A percentile compares a stretch with the other conserved stretches of the same genome.
phyloP scores from a whole-genome alignment of 2,888 invertebrate species.

The Pseudococcus viburni region DNA sequence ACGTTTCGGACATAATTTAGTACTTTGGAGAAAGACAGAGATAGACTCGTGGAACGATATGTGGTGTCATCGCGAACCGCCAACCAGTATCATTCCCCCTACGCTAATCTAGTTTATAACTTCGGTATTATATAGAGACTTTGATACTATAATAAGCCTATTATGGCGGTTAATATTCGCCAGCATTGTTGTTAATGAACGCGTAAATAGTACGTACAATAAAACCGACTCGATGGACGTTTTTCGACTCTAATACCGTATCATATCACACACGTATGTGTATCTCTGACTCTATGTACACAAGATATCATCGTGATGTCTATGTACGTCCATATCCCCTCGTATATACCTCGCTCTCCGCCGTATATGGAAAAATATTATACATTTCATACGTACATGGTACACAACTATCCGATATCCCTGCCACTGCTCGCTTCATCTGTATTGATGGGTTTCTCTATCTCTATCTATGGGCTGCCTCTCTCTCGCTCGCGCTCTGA shows the following conservation, averaged over 20 bases:
- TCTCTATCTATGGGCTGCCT: background rate
- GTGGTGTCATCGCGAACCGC: constrained; percentile 8
- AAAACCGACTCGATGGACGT: constrained; percentile 10
- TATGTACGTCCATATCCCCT: too few relatives aligned
- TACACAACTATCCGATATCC: background rate
- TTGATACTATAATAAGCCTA: constrained; percentile 7
- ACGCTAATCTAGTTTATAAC: constrained; percentile 28
- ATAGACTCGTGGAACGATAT: background rate
- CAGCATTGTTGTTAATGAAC: constrained; percentile 49
- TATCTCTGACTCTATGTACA: too few relatives aligned
- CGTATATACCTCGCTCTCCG: background rate
- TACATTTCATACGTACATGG: background rate
- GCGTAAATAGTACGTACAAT: constrained; percentile 6
- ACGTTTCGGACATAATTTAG: constrained; percentile 32
- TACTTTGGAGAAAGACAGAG: background rate
- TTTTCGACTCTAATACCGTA: background rate
- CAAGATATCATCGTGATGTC: too few relatives aligned
- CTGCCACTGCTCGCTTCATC: background rate
- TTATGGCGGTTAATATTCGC: constrained; percentile 50
- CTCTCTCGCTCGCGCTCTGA: background rate
- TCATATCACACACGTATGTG: background rate
- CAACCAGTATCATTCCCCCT: background rate
- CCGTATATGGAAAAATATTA: constrained; percentile 21
- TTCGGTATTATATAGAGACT: background rate
- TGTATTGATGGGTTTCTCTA: background rate